A percentile compares a stretch with the other conserved stretches of the same genome.
Conservation (phyloP, 2,113 vertebrate species). For the Nothobranchius furzeri region DNA sequence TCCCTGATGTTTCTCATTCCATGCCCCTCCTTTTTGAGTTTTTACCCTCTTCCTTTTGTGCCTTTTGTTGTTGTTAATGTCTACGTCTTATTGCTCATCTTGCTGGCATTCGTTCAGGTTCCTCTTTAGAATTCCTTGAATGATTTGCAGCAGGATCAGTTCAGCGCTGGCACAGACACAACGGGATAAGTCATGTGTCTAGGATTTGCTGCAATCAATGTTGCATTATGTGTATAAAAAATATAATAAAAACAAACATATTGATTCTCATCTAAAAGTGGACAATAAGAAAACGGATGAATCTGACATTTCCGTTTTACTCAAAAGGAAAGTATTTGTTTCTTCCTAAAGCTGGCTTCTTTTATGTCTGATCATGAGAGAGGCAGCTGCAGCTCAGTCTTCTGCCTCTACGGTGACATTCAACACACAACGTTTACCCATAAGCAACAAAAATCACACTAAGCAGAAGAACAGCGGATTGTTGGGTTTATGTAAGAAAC, state of each 20-base stretch:
- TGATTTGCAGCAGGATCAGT: conserved; percentile 43
- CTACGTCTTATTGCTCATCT: conserved; percentile 38
- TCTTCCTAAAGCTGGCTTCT: conserved; percentile 9
- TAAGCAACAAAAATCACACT: conserved; percentile 16
- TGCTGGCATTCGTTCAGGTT: conserved; percentile 37
- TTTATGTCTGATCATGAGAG: conserved; percentile 26
- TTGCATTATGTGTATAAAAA: conserved; percentile 23
- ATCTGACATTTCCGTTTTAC: conserved; percentile 18
- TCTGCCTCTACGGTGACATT: neutral
- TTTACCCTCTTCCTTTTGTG: conserved; percentile 10
- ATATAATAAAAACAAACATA: neutral
- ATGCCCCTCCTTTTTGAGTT: neutral
- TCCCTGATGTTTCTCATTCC: conserved; percentile 11
- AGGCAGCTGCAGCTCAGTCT: conserved; percentile 10
- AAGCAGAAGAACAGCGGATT: conserved; percentile 7
- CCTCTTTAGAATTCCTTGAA: conserved; percentile 51
- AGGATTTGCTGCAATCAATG: conserved; percentile 21
- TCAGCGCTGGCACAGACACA: conserved; percentile 35
- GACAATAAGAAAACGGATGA: conserved; percentile 5
- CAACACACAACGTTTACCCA: neutral
- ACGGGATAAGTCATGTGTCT: conserved; percentile 47
- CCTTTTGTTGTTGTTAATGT: conserved; percentile 49
- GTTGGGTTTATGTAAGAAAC: conserved; percentile 1
- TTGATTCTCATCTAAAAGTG: conserved; percentile 21
- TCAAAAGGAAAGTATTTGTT: conserved; percentile 3